Base-by-base conservation (phyloP, 1,140 invertebrate species). In the Drosophila murphyi region DNA sequence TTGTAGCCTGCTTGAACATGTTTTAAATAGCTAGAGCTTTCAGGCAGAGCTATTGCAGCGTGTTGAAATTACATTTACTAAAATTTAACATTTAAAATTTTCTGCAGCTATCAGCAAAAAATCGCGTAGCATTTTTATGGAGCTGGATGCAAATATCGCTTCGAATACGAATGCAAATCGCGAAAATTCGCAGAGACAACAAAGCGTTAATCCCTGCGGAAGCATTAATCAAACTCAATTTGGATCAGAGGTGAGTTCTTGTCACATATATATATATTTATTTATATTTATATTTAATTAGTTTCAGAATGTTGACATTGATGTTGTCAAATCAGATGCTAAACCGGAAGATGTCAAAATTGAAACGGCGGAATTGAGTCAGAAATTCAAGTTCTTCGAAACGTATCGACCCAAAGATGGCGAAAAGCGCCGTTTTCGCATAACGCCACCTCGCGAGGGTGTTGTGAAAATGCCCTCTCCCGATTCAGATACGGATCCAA, bases 341-440 rank as follows among this genome's bases (percentile, higher is more conserved):
- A 94, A 94, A 31, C 90, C 95, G 37, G 96, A 97, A 72, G 96
- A 97, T 80, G 94, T 97, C 34, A 94, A 94, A 78, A 95, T 97
- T 56, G 94, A 96, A 93, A 97, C 96, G 2, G 95, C 95, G 20
- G 96, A 97, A 92, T 95, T 98, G 72, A 95, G 96, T 37, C 95
- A 96, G 87, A 95, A 96, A 80, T 98, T 98, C 93, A 97, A 97
- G 93, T 98, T 98, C 93, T 98, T 98, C 93, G 97, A 98, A 94
- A 96, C 95, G 1, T 98, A 97, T 93, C 95, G 95, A 87, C 95
- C 96, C 41, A 94, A 94, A n/a, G 94, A 96, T 91, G 50, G 54
- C 3, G 93, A 95, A 78, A 94, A 95, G 75, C 96, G 95, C 92
- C 93, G 95, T 82, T 98, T 97, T 93, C 94, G 97, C 80, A 97